Evolutionary conservation across 2,797 vertebrate genomes (phyloP).

Genomic region (Phoebastria nigripes): DNA sequence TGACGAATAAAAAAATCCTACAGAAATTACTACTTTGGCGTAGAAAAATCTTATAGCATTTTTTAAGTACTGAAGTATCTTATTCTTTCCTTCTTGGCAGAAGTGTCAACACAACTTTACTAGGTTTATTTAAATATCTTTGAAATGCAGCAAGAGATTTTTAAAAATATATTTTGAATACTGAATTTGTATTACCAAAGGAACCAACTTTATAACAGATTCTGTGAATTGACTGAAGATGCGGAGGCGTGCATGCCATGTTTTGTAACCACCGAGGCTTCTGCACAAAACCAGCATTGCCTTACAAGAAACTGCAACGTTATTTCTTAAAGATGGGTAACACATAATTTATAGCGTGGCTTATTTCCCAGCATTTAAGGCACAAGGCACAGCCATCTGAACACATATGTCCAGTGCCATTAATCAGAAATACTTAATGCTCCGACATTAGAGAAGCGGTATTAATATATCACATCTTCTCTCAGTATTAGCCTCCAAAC

Average conservation of each 20-base stretch:
- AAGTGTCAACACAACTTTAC: not conserved
- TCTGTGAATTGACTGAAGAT: accelerated
- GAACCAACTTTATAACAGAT: not conserved
- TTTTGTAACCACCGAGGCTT: not conserved
- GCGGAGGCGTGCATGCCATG: not conserved
- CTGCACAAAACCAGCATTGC: not conserved
- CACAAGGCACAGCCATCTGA: not conserved
- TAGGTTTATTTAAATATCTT: not conserved
- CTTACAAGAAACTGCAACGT: not conserved
- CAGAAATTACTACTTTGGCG: not conserved
- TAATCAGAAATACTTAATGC: not conserved
- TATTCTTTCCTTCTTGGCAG: not conserved
- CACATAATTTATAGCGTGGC: not conserved
- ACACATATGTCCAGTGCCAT: not conserved
- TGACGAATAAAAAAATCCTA: not conserved
- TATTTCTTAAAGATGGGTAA: not conserved
- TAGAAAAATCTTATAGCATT: not conserved
- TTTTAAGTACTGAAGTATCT: not conserved
- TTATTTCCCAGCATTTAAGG: not conserved
- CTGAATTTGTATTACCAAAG: not conserved
- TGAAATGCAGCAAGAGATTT: not conserved
- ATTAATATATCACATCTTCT: not conserved
- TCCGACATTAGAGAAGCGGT: not conserved
- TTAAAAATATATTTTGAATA: not conserved
- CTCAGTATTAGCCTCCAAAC: not conserved